A percentile compares a stretch with the other conserved stretches of the same genome.
phyloP scores from a whole-genome alignment of 1,140 invertebrate genomes.

The Leptinotarsa lineolata region DNA sequence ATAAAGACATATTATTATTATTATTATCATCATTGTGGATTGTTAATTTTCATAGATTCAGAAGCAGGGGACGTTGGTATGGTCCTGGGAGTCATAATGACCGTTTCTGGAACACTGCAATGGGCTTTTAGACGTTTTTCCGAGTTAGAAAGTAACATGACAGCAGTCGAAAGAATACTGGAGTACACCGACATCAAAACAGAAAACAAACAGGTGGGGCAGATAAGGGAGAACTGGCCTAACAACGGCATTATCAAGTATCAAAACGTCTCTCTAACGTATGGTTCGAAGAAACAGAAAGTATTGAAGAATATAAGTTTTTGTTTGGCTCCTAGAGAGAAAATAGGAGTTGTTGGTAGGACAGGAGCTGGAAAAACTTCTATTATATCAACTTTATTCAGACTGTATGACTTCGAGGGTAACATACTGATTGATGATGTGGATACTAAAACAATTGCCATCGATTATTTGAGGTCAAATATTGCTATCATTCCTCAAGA shows the following conservation, averaged over 20 bases:
- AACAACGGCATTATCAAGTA: slow-evolving; percentile 71
- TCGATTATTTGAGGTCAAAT: slow-evolving; percentile 70
- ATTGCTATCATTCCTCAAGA: slow-evolving; percentile 70
- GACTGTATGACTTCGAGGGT: slow-evolving; percentile 61
- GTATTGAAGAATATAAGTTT: slow-evolving; percentile 78
- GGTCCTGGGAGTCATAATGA: slow-evolving; percentile 25
- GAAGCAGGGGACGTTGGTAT: slow-evolving; percentile 13
- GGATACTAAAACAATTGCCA: slow-evolving; percentile 63
- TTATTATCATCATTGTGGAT: too few relatives aligned
- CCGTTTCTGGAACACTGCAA: slow-evolving; percentile 56
- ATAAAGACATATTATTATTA: too few relatives aligned
- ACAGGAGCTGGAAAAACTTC: slow-evolving; percentile 86
- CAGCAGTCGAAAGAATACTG: slow-evolving; percentile 74
- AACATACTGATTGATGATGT: slow-evolving; percentile 64
- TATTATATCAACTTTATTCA: slow-evolving; percentile 73
- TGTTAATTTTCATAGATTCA: slow-evolving; percentile 18
- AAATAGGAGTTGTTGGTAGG: slow-evolving; percentile 77
- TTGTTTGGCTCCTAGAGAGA: slow-evolving; percentile 61
- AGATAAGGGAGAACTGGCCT: slow-evolving; percentile 69
- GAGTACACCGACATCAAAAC: slow-evolving; percentile 63
- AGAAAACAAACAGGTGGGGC: slow-evolving; percentile 57
- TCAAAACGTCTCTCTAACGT: slow-evolving; percentile 67
- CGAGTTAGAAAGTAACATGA: slow-evolving; percentile 77
- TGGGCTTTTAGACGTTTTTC: slow-evolving; percentile 66
- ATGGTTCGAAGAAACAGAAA: slow-evolving; percentile 61